Evolutionary conservation across 2,113 vertebrate species (phyloP), one percentile per base, ranked within the genome.

Genomic region (Boleophthalmus pectinirostris): DNA sequence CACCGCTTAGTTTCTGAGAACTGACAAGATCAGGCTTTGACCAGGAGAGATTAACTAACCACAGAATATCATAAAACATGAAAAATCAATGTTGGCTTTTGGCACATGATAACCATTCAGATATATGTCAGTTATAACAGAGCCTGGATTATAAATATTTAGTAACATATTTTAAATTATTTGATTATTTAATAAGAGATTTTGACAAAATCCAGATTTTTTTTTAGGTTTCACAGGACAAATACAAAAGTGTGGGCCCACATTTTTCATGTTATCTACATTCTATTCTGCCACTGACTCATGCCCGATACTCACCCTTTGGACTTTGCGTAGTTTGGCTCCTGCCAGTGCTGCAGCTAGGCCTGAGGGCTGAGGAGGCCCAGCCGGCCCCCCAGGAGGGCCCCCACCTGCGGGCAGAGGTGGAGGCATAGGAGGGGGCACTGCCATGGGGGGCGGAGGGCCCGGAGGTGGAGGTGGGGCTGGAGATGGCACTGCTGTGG

Each of bases 251-350:
- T n/a, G 20, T 49, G 16, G 14, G 15, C 16, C 18, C 2, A 54
- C 9, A 1, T 54, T 8, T 53, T 9, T 21, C 2, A 54, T 54
- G 20, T 54, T 21, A 21, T 51, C 16, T 51, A 51, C 5, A 54
- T 7, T 54, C 10, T n/a, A 21, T n/a, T 54, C 7, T 54, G 51
- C 6, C 18, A 54, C 51, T 9, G 20, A n/a, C 51, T 54, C 51
- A 54, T 21, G 51, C 20, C 33, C 11, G 2, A 38, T 35, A 64
- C 96, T 95, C 91, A 98, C 97, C 94, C 96, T 91, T 57, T 96
- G 96, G 12, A 97, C 97, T 94, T 95, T 96, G 69, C 98, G 95
- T 65, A 99, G 94, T 93, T 99, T 99, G 91, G 98, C 98, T 88
- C 97, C 97, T 49, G 98, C 97, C 90, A 99, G 90, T 23, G 97